These are phyloP conservation scores for Luscinia megarhynchos DNA, from an alignment of 2,797 vertebrate species.

Conservation along the genomic window DNA sequence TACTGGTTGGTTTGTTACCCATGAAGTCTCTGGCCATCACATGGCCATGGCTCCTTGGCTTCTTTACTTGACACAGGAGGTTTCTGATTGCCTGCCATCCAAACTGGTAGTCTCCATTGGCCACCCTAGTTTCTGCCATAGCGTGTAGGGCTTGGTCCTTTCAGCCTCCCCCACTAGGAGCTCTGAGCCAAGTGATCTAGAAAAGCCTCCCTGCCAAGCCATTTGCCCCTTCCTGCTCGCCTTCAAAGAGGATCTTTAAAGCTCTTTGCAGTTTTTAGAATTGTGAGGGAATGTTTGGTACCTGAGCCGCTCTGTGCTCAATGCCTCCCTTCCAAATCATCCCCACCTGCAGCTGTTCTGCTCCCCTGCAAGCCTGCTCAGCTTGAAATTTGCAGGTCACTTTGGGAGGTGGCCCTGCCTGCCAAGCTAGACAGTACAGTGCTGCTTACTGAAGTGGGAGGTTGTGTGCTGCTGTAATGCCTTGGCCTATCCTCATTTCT, in stretches of 20 bases:
- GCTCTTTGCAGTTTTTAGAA: background rate
- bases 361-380: background rate
- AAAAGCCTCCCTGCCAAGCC: background rate
- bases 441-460: conserved; percentile 40
- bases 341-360: background rate
- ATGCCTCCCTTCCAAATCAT: background rate
- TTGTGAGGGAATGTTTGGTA: background rate
- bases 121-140: background rate
- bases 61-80: background rate
- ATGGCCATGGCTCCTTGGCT: background rate
- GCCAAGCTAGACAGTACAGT: background rate
- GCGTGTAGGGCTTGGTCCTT: background rate
- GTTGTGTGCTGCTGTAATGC: conserved; percentile 69
- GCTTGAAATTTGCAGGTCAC: background rate
- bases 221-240: background rate
- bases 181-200: background rate
- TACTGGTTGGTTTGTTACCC: background rate
- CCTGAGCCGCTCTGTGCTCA: background rate
- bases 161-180: background rate
- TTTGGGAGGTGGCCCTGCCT: background rate
- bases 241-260: background rate
- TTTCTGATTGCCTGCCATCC: background rate
- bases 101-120: background rate
- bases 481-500: conserved; percentile 76
- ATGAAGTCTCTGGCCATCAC: background rate